Percentiles rank a stretch among this genome's conserved stretches.
Evolutionary conservation across 2,113 vertebrate species (phyloP).

Genomic region (Ancistrus triradiatus): DNA sequence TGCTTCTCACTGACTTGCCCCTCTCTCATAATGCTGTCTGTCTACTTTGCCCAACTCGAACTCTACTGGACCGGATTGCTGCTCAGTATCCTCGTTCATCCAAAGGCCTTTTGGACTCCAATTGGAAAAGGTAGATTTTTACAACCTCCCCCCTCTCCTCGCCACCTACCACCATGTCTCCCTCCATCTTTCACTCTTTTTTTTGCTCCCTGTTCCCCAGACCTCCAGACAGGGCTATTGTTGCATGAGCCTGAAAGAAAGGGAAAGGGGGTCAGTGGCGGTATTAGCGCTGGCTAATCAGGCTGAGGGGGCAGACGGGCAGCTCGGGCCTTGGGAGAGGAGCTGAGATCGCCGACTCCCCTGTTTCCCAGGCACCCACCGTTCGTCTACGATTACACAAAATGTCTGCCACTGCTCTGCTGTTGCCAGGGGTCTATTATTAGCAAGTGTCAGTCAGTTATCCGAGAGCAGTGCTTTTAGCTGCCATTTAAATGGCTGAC

Average conservation of each 20-base stretch:
- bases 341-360: constrained; percentile 49
- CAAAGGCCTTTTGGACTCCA: constrained; percentile 19
- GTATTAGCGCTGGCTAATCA: constrained; percentile 56
- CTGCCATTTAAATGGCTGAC: constrained; percentile 77
- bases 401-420: constrained; percentile 64
- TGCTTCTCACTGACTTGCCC: constrained; percentile 16
- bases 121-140: constrained; percentile 16
- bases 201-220: constrained; percentile 26
- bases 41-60: not conserved
- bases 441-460: constrained; percentile 77
- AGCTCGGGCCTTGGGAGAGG: constrained; percentile 26
- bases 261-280: constrained; percentile 52
- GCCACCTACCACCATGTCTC: not conserved
- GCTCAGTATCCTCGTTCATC: constrained; percentile 1
- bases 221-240: constrained; percentile 40
- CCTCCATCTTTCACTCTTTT: constrained; percentile 25
- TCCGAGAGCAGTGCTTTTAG: constrained; percentile 79
- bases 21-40: constrained; percentile 16
- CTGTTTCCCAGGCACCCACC: constrained; percentile 55
- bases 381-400: constrained; percentile 68
- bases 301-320: constrained; percentile 10
- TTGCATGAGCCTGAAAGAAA: constrained; percentile 44
- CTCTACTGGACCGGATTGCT: not conserved
- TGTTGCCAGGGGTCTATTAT: constrained; percentile 69
- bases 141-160: constrained; percentile 13